Evolutionary conservation across 2,888 invertebrate genomes (phyloP).

Genomic region (Pandemis heparana): DNA sequence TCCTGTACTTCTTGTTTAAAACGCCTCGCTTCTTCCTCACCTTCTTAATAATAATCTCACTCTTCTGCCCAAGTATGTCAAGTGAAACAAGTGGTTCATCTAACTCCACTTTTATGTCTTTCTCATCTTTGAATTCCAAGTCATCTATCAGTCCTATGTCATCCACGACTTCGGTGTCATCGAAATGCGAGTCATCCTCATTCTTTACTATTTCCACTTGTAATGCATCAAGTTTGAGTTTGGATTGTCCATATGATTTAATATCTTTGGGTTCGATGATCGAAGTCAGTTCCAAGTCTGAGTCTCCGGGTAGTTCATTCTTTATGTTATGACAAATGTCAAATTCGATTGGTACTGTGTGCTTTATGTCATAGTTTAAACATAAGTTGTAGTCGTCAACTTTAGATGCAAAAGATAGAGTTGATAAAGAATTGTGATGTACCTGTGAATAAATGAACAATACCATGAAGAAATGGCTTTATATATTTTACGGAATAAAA

Average conservation of each 20-base stretch:
- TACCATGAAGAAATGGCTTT: background rate
- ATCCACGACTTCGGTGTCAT: background rate
- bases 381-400: slow-evolving; percentile 1
- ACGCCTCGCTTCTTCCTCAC: slow-evolving; percentile 5
- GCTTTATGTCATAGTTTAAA: background rate
- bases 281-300: background rate
- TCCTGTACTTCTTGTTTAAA: slow-evolving; percentile 31
- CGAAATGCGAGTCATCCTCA: slow-evolving; percentile 12
- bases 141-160: background rate
- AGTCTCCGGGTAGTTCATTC: background rate
- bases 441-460: slow-evolving; percentile 2
- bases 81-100: slow-evolving; percentile 6
- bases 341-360: slow-evolving; percentile 7
- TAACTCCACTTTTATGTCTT: slow-evolving; percentile 11
- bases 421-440: slow-evolving; percentile 8
- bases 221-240: background rate
- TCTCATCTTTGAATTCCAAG: background rate
- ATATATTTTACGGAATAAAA: too few species aligned
- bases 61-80: slow-evolving; percentile 4
- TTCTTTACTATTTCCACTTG: slow-evolving; percentile 24
- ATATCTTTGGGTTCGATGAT: background rate
- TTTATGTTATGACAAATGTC: background rate
- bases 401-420: background rate
- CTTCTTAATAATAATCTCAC: background rate
- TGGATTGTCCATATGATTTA: background rate